Percentiles rank a stretch among this genome's conserved stretches.
These are phyloP conservation scores for Liasis olivaceus DNA, from an alignment of 2,797 vertebrate species.

Conservation along the genomic window DNA sequence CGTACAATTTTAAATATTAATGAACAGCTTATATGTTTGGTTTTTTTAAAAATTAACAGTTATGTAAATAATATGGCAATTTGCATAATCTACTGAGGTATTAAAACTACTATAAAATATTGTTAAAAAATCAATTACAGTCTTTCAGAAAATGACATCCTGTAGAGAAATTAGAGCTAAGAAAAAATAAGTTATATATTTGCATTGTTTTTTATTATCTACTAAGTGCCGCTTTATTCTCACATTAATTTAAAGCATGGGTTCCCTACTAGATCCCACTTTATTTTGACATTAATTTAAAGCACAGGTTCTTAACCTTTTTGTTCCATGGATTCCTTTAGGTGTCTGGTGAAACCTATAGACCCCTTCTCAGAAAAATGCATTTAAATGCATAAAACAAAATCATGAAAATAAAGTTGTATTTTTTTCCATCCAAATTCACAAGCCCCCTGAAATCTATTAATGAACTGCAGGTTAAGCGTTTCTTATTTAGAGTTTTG, in stretches of 20 bases:
- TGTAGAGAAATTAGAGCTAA: neutral
- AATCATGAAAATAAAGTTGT: neutral
- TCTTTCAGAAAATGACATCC: slow-evolving; percentile 7
- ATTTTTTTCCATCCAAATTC: neutral
- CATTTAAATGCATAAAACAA: neutral
- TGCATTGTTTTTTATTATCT: neutral
- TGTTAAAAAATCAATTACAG: neutral
- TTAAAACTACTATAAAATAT: neutral
- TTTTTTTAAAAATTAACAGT: neutral
- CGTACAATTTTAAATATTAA: neutral
- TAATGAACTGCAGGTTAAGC: neutral
- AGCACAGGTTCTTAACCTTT: neutral
- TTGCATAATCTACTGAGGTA: neutral
- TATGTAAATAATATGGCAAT: neutral
- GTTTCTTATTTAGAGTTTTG: neutral
- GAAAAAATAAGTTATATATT: neutral
- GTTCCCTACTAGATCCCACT: neutral
- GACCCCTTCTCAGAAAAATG: neutral
- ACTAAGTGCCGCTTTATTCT: neutral
- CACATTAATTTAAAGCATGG: neutral
- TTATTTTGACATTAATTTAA: neutral
- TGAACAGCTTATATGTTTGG: neutral
- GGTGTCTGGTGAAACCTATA: neutral
- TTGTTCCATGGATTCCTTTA: neutral
- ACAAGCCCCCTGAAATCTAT: neutral